Evolutionary conservation across 2,888 invertebrate species (phyloP).

Genomic region (Glyphotaelius pellucidus): DNA sequence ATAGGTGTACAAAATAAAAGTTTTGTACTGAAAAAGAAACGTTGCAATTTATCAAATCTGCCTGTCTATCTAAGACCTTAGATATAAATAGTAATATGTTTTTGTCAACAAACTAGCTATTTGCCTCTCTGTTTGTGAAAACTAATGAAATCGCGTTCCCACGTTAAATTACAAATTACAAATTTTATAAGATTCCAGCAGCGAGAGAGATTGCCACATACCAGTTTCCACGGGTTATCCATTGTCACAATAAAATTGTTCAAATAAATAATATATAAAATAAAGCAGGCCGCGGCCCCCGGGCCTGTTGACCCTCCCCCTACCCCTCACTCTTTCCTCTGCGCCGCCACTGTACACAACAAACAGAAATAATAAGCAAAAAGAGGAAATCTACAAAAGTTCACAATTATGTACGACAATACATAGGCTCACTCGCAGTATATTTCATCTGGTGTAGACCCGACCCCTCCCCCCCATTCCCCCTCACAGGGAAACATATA

Average conservation of each 20-base stretch:
- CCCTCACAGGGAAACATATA: slow-evolving; percentile 65
- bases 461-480: not conserved
- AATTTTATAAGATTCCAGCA: not conserved
- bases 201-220: slow-evolving; percentile 22
- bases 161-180: not conserved
- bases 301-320: slow-evolving; percentile 14
- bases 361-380: slow-evolving; percentile 66
- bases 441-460: slow-evolving; percentile 60
- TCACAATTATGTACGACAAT: slow-evolving; percentile 66
- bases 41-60: too few species aligned
- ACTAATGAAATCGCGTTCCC: not conserved
- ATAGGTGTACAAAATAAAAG: too few species aligned
- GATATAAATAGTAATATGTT: too few species aligned
- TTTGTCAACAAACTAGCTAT: not conserved
- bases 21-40: too few species aligned
- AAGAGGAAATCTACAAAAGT: slow-evolving; percentile 66
- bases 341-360: slow-evolving; percentile 61
- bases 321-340: not conserved
- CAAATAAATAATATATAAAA: slow-evolving; percentile 44
- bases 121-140: not conserved
- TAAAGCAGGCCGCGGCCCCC: not conserved
- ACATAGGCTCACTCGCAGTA: slow-evolving; percentile 64
- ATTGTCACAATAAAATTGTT: slow-evolving; percentile 41
- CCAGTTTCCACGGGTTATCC: slow-evolving; percentile 26
- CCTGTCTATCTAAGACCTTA: too few species aligned